Evolutionary conservation across 2,113 vertebrate species (phyloP).

Genomic region (Misgurnus mizolepis): DNA sequence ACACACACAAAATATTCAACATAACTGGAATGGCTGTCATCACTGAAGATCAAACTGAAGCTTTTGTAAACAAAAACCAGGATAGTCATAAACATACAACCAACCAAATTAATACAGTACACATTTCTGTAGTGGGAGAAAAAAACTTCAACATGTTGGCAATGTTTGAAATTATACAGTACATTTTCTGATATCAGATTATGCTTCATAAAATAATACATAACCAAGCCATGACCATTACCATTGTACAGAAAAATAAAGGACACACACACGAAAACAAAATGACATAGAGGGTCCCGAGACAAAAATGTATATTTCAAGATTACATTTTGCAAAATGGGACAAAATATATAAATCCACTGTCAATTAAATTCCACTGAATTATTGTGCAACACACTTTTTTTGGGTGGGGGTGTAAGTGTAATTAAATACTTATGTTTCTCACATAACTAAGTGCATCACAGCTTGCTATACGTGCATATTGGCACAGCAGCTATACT

Average conservation of each 20-base stretch:
- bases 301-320: background rate
- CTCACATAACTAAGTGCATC: background rate
- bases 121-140: background rate
- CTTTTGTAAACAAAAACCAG: background rate
- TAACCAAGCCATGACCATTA: background rate
- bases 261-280: background rate
- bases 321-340: slow-evolving; percentile 2
- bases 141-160: background rate
- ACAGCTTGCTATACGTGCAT: background rate
- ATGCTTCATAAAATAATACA: background rate
- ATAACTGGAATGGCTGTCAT: slow-evolving; percentile 21
- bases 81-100: background rate
- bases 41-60: slow-evolving; percentile 23
- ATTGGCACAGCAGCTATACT: background rate
- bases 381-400: slow-evolving; percentile 37
- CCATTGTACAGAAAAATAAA: background rate
- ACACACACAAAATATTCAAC: background rate
- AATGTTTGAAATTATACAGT: background rate
- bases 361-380: background rate
- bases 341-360: background rate
- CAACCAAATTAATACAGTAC: background rate
- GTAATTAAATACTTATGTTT: background rate
- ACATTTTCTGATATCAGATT: background rate
- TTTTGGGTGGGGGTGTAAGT: background rate
- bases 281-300: background rate